These are phyloP conservation scores for Galaxias olidus DNA, from an alignment of 2,797 vertebrate genomes.

Conservation along the genomic window DNA sequence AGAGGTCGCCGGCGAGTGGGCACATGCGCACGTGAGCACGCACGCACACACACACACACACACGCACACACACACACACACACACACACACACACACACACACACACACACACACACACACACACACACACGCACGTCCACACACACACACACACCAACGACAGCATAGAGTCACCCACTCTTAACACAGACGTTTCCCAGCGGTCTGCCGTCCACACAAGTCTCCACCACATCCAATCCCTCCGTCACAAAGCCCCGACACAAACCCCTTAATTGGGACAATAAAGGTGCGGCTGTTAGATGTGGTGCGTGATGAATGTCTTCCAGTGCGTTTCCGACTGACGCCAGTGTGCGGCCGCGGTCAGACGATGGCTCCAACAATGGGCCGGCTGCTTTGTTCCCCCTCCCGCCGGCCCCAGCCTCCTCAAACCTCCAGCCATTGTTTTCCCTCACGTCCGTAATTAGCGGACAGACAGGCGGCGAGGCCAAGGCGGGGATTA, in stretches of 20 bases:
- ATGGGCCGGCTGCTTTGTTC: too few relatives aligned
- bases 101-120: neutral
- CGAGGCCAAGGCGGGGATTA: slow-evolving; percentile 31
- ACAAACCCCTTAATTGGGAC: too few relatives aligned
- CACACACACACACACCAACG: neutral
- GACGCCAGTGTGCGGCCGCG: slow-evolving; percentile 17
- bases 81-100: neutral
- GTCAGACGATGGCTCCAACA: neutral
- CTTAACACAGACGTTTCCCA: neutral
- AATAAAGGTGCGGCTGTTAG: too few relatives aligned
- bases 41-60: neutral
- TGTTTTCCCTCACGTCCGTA: slow-evolving; percentile 49
- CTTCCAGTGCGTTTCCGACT: slow-evolving; percentile 17
- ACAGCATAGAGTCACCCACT: neutral
- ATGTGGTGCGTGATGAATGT: neutral
- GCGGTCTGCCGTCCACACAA: too few relatives aligned
- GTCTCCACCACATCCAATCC: too few relatives aligned
- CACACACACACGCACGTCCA: neutral
- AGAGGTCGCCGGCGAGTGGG: neutral
- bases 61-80: neutral
- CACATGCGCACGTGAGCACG: neutral
- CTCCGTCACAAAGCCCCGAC: neutral
- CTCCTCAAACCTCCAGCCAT: slow-evolving; percentile 21
- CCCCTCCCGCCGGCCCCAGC: too few relatives aligned
- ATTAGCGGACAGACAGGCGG: slow-evolving; percentile 52